Evolutionary conservation across 1,140 invertebrate genomes (phyloP).

Genomic region (Telenomus remus): DNA sequence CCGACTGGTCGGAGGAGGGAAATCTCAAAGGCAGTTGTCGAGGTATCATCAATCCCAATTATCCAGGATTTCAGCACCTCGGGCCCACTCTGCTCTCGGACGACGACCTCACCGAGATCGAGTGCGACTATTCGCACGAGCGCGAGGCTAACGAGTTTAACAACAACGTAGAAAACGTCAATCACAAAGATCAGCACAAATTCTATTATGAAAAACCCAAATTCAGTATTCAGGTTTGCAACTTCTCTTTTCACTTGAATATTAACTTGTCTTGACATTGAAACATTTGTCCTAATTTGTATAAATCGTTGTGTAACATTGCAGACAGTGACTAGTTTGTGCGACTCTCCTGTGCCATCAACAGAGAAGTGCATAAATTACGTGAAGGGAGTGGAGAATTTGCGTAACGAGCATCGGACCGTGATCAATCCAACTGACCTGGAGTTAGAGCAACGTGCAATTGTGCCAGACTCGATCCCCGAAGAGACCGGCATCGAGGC

Average conservation of each 20-base stretch:
- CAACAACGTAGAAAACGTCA: conserved; percentile 71
- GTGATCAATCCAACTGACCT: conserved; percentile 36
- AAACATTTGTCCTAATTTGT: no score
- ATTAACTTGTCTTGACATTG: no score
- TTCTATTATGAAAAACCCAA: conserved; percentile 79
- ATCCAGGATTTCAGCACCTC: conserved; percentile 80
- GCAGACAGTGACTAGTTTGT: conserved; percentile 68
- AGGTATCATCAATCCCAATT: conserved; percentile 87
- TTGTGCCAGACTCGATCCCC: conserved; percentile 52
- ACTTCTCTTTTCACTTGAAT: background rate
- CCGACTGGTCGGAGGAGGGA: conserved; percentile 73
- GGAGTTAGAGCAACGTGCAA: conserved; percentile 38
- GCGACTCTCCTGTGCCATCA: conserved; percentile 66
- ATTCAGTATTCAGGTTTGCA: conserved; percentile 74
- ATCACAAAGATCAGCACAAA: conserved; percentile 77
- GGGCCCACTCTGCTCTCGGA: conserved; percentile 69
- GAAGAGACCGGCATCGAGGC: conserved; percentile 25
- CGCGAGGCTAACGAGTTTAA: conserved; percentile 38
- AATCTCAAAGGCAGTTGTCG: conserved; percentile 69
- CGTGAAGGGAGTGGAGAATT: conserved; percentile 67
- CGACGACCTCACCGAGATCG: conserved; percentile 75
- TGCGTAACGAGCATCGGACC: conserved; percentile 57
- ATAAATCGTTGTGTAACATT: conserved; percentile 37
- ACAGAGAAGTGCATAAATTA: conserved; percentile 73
- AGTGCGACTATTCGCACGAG: conserved; percentile 41